phyloP scores from a whole-genome alignment of 2,888 invertebrate genomes.

The Chymomyza fuscimana region DNA sequence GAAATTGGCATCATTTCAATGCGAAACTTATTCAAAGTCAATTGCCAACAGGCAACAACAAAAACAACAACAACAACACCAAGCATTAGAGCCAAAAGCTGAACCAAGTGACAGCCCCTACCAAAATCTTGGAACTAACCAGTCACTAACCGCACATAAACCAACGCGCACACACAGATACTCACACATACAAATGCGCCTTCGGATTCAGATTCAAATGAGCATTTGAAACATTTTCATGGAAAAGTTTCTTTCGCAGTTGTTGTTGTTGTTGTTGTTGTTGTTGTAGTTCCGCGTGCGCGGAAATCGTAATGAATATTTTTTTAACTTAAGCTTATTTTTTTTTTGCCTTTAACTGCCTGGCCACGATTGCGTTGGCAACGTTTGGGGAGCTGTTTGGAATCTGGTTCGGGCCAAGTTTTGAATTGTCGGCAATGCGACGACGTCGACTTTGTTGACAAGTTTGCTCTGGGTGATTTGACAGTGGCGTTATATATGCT shows the following conservation, averaged over 20 bases:
- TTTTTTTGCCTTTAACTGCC: not conserved
- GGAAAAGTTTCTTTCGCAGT: constrained; percentile 54
- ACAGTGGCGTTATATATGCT: constrained; percentile 2
- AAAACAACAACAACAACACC: constrained; percentile 21
- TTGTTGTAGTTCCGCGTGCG: constrained; percentile 41
- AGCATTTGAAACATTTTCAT: constrained; percentile 69
- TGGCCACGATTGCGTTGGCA: constrained; percentile 4
- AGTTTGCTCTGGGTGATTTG: constrained; percentile 25
- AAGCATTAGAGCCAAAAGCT: constrained; percentile 8
- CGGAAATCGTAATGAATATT: constrained; percentile 74
- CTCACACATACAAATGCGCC: constrained; percentile 28
- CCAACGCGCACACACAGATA: constrained; percentile 28
- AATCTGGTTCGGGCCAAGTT: not conserved
- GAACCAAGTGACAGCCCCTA: not conserved
- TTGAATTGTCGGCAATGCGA: not conserved
- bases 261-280: not conserved
- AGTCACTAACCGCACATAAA: constrained; percentile 28
- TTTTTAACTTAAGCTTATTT: constrained; percentile 56
- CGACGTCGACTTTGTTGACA: constrained; percentile 30
- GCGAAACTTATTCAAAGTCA: constrained; percentile 68
- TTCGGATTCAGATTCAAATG: constrained; percentile 59
- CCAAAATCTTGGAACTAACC: constrained; percentile 25
- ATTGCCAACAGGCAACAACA: constrained; percentile 56
- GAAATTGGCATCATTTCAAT: constrained; percentile 69
- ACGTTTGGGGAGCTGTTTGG: constrained; percentile 2